Evolutionary conservation across 2,888 invertebrate species (phyloP).

Genomic region (Pseudococcus longispinus): DNA sequence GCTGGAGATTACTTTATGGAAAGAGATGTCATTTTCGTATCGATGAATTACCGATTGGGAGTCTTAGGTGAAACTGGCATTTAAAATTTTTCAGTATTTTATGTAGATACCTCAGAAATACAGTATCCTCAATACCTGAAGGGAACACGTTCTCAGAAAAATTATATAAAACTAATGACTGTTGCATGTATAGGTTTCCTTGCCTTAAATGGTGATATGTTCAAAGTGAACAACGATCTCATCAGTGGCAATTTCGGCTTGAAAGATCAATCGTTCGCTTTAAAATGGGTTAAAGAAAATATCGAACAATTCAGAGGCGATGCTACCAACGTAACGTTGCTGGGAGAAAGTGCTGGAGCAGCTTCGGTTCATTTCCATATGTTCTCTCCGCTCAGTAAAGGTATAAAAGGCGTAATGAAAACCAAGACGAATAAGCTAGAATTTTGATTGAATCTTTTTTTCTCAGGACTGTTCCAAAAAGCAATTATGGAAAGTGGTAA

Average conservation of each 20-base stretch:
- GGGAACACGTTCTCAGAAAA: too few species aligned
- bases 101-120: too few species aligned
- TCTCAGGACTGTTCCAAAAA: slow-evolving; percentile 65
- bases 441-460: not conserved
- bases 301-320: not conserved
- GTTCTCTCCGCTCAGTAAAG: not conserved
- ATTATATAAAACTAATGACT: too few species aligned
- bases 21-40: not conserved
- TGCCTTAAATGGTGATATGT: not conserved
- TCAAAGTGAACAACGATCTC: not conserved
- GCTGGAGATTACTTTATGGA: not conserved
- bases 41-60: not conserved
- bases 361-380: not conserved
- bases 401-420: not conserved
- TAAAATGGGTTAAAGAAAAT: not conserved
- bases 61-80: not conserved
- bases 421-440: not conserved
- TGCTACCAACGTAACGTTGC: not conserved
- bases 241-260: not conserved
- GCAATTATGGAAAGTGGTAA: slow-evolving; percentile 77
- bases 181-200: not conserved
- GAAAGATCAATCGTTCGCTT: not conserved
- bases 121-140: too few species aligned
- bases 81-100: too few species aligned
- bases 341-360: not conserved